Evolutionary conservation across 2,888 invertebrate species (phyloP), one percentile per base, ranked within the genome.

Genomic region (Andrena camellia): DNA sequence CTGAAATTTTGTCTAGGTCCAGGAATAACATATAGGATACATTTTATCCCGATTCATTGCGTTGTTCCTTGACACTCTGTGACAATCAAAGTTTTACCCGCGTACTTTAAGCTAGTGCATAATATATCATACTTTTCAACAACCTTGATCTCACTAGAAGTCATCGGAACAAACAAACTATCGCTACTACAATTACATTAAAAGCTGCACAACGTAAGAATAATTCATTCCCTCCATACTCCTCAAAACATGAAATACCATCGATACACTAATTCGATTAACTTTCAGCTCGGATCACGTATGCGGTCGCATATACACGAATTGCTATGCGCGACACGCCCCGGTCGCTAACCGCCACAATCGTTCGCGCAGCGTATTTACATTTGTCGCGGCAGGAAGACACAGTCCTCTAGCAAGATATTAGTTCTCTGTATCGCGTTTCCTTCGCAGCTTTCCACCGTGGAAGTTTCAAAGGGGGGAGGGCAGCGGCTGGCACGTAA

Each of bases 401-500:
- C 1, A 26, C 13, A 35, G n/a, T 62, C 23, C 59, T 23, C 10
- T 33, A 10, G n/a, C 33, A 48, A 42, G 20, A 77, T 64, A 59
- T 66, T 23, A 57, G 62, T 63, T 70, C 31, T 26, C 48, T 42
- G 35, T 31, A 70, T 52, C 63, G 54, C 33, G 68, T 60, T 42
- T 48, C 26, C 60, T 20, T 20, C 29, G 66, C 33, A n/a, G 29
- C 52, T 73, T 50, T 26, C 31, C 33, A 17, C 20, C 10, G 23
- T 13, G 7, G 4, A 35, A 64, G 29, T 13, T 52, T 50, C 33
- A n/a, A 8, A 5, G n/a, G 13, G 35, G 13, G 42, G 42, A 1
- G 42, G 17, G 4, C 42, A 42, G 23, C 13, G n/a, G 5, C 31
- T 31, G 20, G 48, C 79, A 66, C 76, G 79, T 76, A 76, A 29